Base-by-base conservation (phyloP, 2,797 vertebrate genomes). In the Lindbergichthys nudifrons region DNA sequence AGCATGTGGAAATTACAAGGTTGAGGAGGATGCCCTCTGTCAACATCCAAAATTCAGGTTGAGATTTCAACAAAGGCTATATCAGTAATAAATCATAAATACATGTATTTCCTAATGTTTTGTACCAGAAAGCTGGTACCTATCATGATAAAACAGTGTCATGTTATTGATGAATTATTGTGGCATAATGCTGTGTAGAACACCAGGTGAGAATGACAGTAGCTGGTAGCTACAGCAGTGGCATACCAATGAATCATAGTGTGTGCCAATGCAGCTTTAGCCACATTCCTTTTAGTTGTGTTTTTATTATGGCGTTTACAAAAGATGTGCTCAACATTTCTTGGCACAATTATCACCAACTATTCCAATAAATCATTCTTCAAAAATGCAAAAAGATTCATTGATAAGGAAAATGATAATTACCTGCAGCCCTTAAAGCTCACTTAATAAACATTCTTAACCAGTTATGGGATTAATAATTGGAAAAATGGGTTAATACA, bases 41-140 rank as follows among this genome's bases (percentile, higher is more conserved):
- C n/a, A 61, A 47, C 32, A 36, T 46, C 26, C 26, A 56, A 19
- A 39, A 71, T 57, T 43, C 5, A n/a, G 42, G 52, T 39, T 65
- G 52, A 46, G 13, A 50, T 26, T 47, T 60, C 16, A 65, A 36
- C 19, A 67, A 43, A 65, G 21, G 18, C 9, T 65, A 1, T 7
- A 64, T 43, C 16, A 50, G 18, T 47, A 42, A 54, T 1, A 53
- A 71, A 72, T 36, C 8, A 7, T 36, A 36, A 36, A 36, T 9
- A 8, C 5, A 36, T 36, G 32, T 36, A 36, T 36, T 36, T 36
- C 32, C 8, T 9, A 2, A 23, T 53, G 23, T 47, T 30, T 16
- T 30, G 11, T 19, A 16, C 19, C 26, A 46, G 16, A 53, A 60
- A 23, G n/a, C 10, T 53, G 15, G 51, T 53, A 15, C 15, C 51